A percentile compares a stretch with the other conserved stretches of the same genome.
phyloP scores from a whole-genome alignment of 2,797 vertebrate species.

The Acanthiza pusilla region DNA sequence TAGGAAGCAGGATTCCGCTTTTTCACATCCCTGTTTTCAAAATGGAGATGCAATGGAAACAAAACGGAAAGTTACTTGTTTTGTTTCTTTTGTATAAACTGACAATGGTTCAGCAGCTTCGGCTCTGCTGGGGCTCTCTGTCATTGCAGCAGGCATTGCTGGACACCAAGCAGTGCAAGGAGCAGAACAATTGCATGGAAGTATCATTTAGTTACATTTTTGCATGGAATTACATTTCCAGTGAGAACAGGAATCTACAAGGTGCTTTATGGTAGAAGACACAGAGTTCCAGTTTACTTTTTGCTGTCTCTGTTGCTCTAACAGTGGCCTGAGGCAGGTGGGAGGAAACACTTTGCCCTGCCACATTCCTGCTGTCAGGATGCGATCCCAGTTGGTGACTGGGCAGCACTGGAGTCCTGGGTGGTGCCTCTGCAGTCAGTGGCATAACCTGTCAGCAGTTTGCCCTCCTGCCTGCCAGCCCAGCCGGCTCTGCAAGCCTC shows the following conservation, averaged over 20 bases:
- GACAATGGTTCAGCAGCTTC: not conserved
- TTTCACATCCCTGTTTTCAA: not conserved
- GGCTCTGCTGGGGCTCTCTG: not conserved
- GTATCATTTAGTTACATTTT: not conserved
- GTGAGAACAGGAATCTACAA: not conserved
- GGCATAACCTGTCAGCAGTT: not conserved
- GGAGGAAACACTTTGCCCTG: not conserved
- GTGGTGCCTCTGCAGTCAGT: not conserved
- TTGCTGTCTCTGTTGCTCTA: not conserved
- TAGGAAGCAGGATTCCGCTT: not conserved
- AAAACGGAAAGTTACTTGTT: not conserved
- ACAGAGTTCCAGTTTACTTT: not conserved
- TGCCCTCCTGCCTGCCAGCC: not conserved
- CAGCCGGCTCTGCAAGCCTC: not conserved
- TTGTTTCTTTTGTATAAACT: not conserved
- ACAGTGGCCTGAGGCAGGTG: not conserved
- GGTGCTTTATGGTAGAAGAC: not conserved
- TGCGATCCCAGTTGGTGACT: not conserved
- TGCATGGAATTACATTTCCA: not conserved
- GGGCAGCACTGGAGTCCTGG: not conserved
- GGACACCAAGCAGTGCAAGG: fast-evolving
- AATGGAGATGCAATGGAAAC: not conserved
- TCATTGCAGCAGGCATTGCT: not conserved
- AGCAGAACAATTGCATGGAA: not conserved
- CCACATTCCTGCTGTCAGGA: not conserved